These are phyloP conservation scores for Misgurnus anguillicaudatus DNA, from an alignment of 2,113 vertebrate genomes.

Conservation along the genomic window DNA sequence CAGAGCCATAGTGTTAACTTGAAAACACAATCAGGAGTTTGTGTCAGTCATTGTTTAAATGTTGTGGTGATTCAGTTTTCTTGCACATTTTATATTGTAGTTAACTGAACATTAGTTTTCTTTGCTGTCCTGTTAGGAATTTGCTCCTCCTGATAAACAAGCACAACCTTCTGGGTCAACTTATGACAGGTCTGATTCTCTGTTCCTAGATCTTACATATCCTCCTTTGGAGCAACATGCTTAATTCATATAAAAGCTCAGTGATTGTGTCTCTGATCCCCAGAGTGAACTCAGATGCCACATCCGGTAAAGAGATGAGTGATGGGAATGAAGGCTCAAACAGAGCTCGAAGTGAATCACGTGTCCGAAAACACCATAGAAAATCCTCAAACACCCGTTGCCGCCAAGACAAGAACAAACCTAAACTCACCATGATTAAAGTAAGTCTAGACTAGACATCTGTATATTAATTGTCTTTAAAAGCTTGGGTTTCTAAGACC, in stretches of 20 bases:
- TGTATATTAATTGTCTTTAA: too few species aligned
- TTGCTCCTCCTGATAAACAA: conserved; percentile 29
- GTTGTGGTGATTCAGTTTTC: too few species aligned
- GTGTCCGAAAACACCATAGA: conserved; percentile 87
- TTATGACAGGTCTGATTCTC: conserved; percentile 45
- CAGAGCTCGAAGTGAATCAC: conserved; percentile 85
- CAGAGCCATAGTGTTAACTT: too few species aligned
- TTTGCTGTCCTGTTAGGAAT: conserved; percentile 24
- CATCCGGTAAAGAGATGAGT: conserved; percentile 92
- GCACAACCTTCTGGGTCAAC: conserved; percentile 17
- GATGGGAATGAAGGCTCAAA: conserved; percentile 87
- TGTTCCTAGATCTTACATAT: neutral
- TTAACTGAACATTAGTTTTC: conserved; percentile 8
- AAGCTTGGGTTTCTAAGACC: too few species aligned
- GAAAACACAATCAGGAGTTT: too few species aligned
- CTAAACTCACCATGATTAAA: conserved; percentile 96
- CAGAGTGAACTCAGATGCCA: conserved; percentile 82
- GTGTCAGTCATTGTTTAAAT: too few species aligned
- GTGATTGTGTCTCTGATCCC: neutral
- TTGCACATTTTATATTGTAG: too few species aligned
- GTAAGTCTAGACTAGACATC: conserved; percentile 59
- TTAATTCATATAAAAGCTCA: neutral
- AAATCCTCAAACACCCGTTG: conserved; percentile 88
- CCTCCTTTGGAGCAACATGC: neutral
- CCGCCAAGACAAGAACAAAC: conserved; percentile 87